Evolutionary conservation across 1,140 invertebrate species (phyloP).

Genomic region (Drosophila oshimai): DNA sequence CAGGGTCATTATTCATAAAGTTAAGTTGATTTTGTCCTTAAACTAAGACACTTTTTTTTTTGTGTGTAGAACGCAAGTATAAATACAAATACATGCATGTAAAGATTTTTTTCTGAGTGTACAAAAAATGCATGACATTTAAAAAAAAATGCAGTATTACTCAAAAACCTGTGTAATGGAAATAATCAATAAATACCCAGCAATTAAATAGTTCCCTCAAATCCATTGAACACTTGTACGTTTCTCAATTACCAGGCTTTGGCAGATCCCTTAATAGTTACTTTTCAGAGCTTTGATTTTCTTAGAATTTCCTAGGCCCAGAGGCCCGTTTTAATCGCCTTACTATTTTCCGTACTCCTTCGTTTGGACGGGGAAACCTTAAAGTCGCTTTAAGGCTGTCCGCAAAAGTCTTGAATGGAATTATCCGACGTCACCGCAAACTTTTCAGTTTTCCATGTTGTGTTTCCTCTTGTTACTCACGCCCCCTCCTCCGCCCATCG

Average conservation of each 20-base stretch:
- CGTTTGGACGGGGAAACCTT: neutral
- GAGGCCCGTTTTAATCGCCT: constrained; percentile 6
- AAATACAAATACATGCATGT: too few relatives aligned
- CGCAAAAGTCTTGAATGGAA: constrained; percentile 2
- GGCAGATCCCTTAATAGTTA: neutral
- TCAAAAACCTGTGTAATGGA: too few relatives aligned
- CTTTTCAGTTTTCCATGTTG: constrained; percentile 40
- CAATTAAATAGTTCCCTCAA: too few relatives aligned
- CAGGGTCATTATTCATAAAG: too few relatives aligned
- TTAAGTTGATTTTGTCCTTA: too few relatives aligned
- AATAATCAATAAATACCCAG: too few relatives aligned
- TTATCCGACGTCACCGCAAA: constrained; percentile 33
- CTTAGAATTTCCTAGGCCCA: neutral
- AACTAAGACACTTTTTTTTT: too few relatives aligned
- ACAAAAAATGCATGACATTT: too few relatives aligned
- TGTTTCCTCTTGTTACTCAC: neutral
- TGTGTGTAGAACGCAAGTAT: too few relatives aligned
- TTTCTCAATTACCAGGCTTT: constrained; percentile 63
- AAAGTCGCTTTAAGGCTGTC: constrained; percentile 7
- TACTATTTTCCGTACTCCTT: neutral
- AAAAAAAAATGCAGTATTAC: too few relatives aligned
- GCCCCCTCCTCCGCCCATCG: neutral
- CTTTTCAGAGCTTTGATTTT: neutral
- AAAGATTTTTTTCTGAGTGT: too few relatives aligned
- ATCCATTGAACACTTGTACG: too few relatives aligned